phyloP scores from a whole-genome alignment of 2,113 vertebrate genomes.

The Mustela nigripes region DNA sequence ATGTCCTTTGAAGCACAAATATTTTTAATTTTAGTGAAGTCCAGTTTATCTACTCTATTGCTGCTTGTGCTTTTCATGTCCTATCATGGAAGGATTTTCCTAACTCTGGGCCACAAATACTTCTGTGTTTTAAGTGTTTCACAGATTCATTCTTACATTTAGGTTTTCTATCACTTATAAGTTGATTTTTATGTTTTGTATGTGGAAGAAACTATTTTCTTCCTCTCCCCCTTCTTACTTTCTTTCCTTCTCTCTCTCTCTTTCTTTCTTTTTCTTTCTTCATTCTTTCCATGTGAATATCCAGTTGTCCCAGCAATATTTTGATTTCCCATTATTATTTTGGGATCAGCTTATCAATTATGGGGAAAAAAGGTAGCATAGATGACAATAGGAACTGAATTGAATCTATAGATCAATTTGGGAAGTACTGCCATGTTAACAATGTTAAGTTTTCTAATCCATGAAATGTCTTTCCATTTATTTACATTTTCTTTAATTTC shows the following conservation, averaged over 20 bases:
- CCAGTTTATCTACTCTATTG: not conserved
- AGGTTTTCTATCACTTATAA: not conserved
- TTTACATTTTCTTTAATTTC: not conserved
- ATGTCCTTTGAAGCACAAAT: not conserved
- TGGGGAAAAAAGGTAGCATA: not conserved
- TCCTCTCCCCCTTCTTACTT: no score
- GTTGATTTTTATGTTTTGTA: not conserved
- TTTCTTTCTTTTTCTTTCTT: not conserved
- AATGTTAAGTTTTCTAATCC: not conserved
- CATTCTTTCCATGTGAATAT: not conserved
- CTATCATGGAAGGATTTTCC: not conserved
- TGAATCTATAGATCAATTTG: not conserved
- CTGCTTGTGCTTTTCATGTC: not conserved
- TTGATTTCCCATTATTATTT: not conserved
- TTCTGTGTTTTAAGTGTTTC: not conserved
- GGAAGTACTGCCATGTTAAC: not conserved
- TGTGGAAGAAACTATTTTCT: not conserved
- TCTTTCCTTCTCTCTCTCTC: no score
- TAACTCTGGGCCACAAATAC: not conserved
- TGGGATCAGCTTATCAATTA: not conserved
- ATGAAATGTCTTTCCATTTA: not conserved
- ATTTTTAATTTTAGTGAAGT: not conserved
- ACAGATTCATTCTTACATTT: not conserved
- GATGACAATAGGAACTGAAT: not conserved
- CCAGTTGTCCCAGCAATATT: not conserved